Conservation (phyloP, 2,797 vertebrate genomes). For the Todus mexicanus region DNA sequence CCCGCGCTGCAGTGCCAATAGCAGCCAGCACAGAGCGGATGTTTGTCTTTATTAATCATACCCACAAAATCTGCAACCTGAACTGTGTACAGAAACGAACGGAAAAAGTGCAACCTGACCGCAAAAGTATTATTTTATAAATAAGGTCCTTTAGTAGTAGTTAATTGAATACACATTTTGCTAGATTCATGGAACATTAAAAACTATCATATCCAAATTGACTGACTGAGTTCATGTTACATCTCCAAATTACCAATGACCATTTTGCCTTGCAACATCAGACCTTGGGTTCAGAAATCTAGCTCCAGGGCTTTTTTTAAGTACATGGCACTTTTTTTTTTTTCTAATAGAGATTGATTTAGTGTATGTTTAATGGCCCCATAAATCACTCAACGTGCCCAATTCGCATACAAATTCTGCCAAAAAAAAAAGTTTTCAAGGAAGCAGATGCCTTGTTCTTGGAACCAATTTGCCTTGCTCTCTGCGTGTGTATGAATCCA, state of each 20-base stretch:
- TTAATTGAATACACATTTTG: constrained; percentile 78
- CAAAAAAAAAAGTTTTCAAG: constrained; percentile 33
- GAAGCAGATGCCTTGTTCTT: constrained; percentile 53
- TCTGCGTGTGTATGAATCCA: neutral
- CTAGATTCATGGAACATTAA: constrained; percentile 66
- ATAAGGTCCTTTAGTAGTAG: constrained; percentile 69
- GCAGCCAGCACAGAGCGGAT: neutral
- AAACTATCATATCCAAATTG: constrained; percentile 62
- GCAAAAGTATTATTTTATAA: constrained; percentile 74
- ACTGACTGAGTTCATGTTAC: constrained; percentile 61
- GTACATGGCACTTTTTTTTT: constrained; percentile 11
- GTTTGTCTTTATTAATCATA: constrained; percentile 50
- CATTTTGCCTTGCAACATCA: constrained; percentile 51
- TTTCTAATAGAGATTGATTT: constrained; percentile 69
- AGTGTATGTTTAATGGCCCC: constrained; percentile 67
- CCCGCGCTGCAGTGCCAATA: neutral
- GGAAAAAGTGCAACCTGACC: constrained; percentile 73
- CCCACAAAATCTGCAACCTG: constrained; percentile 43
- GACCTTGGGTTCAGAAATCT: constrained; percentile 48
- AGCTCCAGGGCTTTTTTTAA: constrained; percentile 42
- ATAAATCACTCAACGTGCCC: constrained; percentile 70
- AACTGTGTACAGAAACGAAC: constrained; percentile 55
- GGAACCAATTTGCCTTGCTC: constrained; percentile 3
- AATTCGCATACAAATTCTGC: constrained; percentile 58
- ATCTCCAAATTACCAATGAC: constrained; percentile 56